Conservation (phyloP, 1,140 invertebrate species). For the Cydia amplana region DNA sequence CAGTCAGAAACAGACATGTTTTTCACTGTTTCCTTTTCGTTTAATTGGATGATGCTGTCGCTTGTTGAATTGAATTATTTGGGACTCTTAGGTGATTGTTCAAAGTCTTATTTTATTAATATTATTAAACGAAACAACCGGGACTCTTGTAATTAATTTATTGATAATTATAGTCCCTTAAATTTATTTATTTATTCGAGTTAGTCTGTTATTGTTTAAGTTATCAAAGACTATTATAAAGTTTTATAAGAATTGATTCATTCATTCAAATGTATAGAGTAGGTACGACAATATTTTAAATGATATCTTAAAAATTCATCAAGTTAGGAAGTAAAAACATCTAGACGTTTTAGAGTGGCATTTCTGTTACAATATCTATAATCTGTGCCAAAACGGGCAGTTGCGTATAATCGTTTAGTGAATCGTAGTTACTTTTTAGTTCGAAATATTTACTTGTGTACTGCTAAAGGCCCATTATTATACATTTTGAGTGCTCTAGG, state of each 20-base stretch:
- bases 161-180: no score
- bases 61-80: background rate
- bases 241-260: no score
- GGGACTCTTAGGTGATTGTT: background rate
- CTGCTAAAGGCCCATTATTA: background rate
- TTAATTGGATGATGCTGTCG: background rate
- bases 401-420: background rate
- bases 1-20: background rate
- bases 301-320: no score
- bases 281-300: no score
- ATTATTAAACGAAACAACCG: background rate
- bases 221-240: no score
- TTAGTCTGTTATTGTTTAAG: no score
- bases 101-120: background rate
- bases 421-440: background rate
- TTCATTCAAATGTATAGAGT: no score
- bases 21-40: conserved; percentile 8
- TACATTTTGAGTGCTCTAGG: background rate
- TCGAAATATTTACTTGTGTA: background rate
- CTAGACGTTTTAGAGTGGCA: background rate
- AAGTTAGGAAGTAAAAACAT: no score
- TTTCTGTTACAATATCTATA: background rate
- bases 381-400: background rate
- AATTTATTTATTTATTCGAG: no score
- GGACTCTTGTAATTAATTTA: no score